These are phyloP conservation scores for Ooceraea biroi DNA, from an alignment of 1,140 invertebrate genomes.

Conservation along the genomic window DNA sequence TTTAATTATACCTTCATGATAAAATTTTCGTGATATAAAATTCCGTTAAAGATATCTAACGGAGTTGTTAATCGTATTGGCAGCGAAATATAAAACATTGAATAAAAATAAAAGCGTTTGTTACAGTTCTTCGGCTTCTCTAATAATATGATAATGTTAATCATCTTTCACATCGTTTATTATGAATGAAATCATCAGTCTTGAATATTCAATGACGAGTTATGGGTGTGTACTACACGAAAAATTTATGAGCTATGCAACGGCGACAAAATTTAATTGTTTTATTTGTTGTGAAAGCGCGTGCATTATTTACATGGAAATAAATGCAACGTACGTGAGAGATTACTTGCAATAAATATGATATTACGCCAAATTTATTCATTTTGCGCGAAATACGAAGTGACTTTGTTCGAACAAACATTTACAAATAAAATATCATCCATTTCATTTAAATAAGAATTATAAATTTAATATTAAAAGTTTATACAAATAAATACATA, in stretches of 20 bases:
- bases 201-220: background rate
- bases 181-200: background rate
- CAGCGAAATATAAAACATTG: slow-evolving; percentile 14
- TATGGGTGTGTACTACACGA: background rate
- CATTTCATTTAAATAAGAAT: background rate
- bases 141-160: slow-evolving; percentile 34
- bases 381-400: background rate
- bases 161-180: slow-evolving; percentile 9
- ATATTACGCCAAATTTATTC: background rate
- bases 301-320: background rate
- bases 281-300: background rate
- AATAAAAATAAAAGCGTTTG: background rate
- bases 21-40: slow-evolving; percentile 13
- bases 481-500: background rate
- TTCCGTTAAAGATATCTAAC: slow-evolving; percentile 9
- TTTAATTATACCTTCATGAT: slow-evolving; percentile 22
- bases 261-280: slow-evolving; percentile 13
- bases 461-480: background rate
- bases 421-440: background rate
- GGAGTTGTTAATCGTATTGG: slow-evolving; percentile 24
- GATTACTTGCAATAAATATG: background rate
- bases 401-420: background rate
- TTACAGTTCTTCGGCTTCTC: background rate
- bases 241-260: slow-evolving; percentile 27
- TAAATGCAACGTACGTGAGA: slow-evolving; percentile 15